Evolutionary conservation across 2,113 vertebrate species (phyloP).

Genomic region (Pholis gunnellus): DNA sequence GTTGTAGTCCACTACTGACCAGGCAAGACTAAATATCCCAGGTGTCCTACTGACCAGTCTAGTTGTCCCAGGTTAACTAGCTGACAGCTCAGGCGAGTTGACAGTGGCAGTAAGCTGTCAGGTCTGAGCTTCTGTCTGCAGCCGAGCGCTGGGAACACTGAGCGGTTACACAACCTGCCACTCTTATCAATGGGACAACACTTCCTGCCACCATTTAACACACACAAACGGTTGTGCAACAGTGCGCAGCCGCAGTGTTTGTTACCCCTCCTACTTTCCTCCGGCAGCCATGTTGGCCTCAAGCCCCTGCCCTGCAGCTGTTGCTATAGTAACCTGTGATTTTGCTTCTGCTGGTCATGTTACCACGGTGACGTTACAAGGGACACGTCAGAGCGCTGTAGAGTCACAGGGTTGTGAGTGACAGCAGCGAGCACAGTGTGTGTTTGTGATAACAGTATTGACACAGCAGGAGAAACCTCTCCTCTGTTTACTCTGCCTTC

Average conservation of each 20-base stretch:
- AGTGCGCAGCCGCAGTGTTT: constrained; percentile 40
- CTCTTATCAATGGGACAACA: constrained; percentile 75
- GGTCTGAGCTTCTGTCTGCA: constrained; percentile 40
- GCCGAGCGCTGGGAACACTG: constrained; percentile 35
- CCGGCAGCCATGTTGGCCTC: constrained; percentile 52
- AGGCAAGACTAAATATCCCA: not conserved
- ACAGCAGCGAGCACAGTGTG: constrained; percentile 18
- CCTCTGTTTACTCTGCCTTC: constrained; percentile 66
- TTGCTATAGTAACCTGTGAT: constrained; percentile 41
- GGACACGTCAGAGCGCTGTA: not conserved
- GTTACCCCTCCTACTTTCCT: constrained; percentile 48
- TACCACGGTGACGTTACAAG: not conserved
- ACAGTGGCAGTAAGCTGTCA: not conserved
- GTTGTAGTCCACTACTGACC: not conserved
- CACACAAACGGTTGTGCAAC: constrained; percentile 56
- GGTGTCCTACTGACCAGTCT: constrained; percentile 34
- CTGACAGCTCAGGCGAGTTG: constrained; percentile 19
- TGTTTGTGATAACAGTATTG: constrained; percentile 65
- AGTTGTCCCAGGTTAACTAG: constrained; percentile 38
- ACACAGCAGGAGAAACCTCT: constrained; percentile 62
- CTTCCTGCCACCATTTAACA: constrained; percentile 58
- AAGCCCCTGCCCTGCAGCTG: not conserved
- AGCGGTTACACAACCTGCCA: constrained; percentile 62
- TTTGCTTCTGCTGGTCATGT: constrained; percentile 30
- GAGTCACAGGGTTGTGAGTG: constrained; percentile 8